phyloP scores from a whole-genome alignment of 2,797 vertebrate genomes.

The Gila robusta region DNA sequence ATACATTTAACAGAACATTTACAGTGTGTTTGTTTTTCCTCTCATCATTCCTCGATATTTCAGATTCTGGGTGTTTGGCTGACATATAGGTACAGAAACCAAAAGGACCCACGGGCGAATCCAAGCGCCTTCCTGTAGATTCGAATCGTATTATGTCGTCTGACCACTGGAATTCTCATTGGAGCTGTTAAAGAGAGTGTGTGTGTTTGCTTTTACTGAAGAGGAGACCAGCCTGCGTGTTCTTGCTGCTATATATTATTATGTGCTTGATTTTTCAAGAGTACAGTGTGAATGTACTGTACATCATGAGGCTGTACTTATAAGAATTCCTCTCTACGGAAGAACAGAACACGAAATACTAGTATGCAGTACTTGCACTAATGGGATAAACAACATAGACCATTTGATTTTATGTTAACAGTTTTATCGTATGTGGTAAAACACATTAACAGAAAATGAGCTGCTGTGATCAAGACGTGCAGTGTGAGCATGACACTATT shows the following conservation, averaged over 20 bases:
- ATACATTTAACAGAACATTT: neutral
- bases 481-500: constrained; percentile 17
- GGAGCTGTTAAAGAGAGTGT: constrained; percentile 46
- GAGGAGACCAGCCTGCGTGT: constrained; percentile 50
- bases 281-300: constrained; percentile 49
- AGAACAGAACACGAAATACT: constrained; percentile 30
- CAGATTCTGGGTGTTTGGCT: constrained; percentile 96
- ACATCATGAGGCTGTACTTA: constrained; percentile 21
- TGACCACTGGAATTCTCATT: constrained; percentile 50
- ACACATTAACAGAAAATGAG: constrained; percentile 9
- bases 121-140: constrained; percentile 93
- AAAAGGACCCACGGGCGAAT: constrained; percentile 94
- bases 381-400: constrained; percentile 44
- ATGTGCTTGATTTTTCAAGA: constrained; percentile 50
- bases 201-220: constrained; percentile 54
- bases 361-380: constrained; percentile 36
- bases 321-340: constrained; percentile 26
- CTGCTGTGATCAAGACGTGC: constrained; percentile 27
- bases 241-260: constrained; percentile 55
- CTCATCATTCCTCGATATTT: constrained; percentile 46
- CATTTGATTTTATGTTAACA: neutral
- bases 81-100: constrained; percentile 94
- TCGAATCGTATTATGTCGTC: constrained; percentile 18
- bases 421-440: neutral
- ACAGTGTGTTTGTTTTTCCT: neutral